These are phyloP conservation scores for Crotophaga sulcirostris DNA, from an alignment of 2,113 vertebrate genomes.

Conservation along the genomic window DNA sequence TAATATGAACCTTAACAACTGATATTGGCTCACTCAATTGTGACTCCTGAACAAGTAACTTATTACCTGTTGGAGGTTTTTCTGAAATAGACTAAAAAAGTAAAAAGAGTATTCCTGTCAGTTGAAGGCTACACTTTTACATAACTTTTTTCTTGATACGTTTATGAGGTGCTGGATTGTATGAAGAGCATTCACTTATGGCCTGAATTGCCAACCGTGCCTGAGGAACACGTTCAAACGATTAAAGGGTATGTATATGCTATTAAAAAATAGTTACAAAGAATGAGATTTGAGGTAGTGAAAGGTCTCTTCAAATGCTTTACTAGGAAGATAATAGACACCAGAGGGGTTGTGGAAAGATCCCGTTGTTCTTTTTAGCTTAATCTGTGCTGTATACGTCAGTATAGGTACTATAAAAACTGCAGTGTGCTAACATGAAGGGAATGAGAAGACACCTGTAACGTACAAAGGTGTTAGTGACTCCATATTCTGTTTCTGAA, in stretches of 20 bases:
- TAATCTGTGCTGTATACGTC: background rate
- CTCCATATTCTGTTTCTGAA: background rate
- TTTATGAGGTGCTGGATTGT: constrained; percentile 67
- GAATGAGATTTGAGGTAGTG: background rate
- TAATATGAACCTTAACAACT: background rate
- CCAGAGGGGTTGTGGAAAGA: background rate
- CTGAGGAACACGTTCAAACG: background rate
- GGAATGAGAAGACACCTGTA: background rate
- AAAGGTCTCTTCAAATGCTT: background rate
- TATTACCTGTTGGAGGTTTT: background rate
- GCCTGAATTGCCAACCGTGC: constrained; percentile 47
- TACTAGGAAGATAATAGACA: background rate
- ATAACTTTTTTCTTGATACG: background rate
- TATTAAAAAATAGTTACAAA: background rate
- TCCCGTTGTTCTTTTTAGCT: background rate
- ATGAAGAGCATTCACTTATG: constrained; percentile 63
- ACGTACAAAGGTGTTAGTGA: background rate
- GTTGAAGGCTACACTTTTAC: background rate
- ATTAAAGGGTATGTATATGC: constrained; percentile 33
- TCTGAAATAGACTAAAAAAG: background rate
- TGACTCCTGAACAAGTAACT: background rate
- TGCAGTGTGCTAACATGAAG: background rate
- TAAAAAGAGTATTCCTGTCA: background rate
- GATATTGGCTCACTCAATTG: background rate
- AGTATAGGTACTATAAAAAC: background rate